These are phyloP conservation scores for Elysia crispata DNA, from an alignment of 2,888 invertebrate species.

Conservation along the genomic window DNA sequence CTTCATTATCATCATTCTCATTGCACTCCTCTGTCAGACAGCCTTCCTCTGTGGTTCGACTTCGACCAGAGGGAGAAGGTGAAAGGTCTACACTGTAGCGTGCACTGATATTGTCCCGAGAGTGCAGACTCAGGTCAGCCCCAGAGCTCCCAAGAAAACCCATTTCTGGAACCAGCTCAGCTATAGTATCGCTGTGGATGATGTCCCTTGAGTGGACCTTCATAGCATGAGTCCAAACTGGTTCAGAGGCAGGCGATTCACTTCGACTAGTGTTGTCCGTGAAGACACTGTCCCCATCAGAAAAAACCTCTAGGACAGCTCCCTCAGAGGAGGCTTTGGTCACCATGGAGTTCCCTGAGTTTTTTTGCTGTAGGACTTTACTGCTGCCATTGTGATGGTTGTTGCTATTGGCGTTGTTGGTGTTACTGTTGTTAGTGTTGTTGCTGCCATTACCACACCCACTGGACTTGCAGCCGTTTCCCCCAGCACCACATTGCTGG, in stretches of 20 bases:
- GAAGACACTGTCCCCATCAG: conserved; percentile 71
- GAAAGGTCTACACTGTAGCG: conserved; percentile 29
- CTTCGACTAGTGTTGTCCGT: conserved; percentile 70
- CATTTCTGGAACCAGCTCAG: conserved; percentile 60
- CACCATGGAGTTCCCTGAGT: conserved; percentile 67
- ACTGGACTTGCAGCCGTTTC: conserved; percentile 1
- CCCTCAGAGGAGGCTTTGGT: conserved; percentile 72
- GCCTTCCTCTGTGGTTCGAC: not conserved
- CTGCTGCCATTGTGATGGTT: conserved; percentile 35
- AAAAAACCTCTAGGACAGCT: conserved; percentile 66
- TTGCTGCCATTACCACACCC: conserved; percentile 20
- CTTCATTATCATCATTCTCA: conserved; percentile 42
- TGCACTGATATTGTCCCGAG: conserved; percentile 44
- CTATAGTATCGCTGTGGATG: conserved; percentile 70
- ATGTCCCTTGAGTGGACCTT: conserved; percentile 60
- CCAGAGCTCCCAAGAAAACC: conserved; percentile 43
- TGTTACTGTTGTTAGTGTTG: conserved; percentile 33
- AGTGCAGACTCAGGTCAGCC: conserved; percentile 43
- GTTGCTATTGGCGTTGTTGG: conserved; percentile 10
- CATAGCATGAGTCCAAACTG: conserved; percentile 63
- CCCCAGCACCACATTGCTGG: conserved; percentile 34
- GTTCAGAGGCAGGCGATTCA: conserved; percentile 72
- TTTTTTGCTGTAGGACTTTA: conserved; percentile 43
- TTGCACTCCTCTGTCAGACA: conserved; percentile 1
- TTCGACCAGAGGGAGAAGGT: not conserved